phyloP scores from a whole-genome alignment of 2,888 invertebrate species.

The Gerosis bhagava region DNA sequence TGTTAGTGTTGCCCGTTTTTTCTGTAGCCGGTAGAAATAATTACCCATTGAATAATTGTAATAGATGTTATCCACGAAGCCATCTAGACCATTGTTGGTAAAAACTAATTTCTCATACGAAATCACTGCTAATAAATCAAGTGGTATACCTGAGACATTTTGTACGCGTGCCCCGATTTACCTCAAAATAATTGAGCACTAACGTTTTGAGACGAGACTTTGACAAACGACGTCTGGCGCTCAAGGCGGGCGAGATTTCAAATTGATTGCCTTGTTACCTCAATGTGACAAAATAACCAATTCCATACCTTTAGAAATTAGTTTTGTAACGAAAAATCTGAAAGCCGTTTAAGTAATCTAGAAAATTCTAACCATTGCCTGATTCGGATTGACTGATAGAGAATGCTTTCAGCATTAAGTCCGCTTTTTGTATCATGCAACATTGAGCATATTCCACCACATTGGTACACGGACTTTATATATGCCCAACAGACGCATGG shows the following conservation, averaged over 20 bases:
- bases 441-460: too few relatives aligned
- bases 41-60: too few relatives aligned
- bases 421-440: too few relatives aligned
- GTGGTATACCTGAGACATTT: conserved; percentile 19
- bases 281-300: conserved; percentile 19
- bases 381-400: too few relatives aligned
- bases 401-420: too few relatives aligned
- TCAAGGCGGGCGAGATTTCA: conserved; percentile 18
- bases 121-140: conserved; percentile 24
- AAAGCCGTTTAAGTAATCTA: too few relatives aligned
- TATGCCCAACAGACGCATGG: too few relatives aligned
- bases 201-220: conserved; percentile 23
- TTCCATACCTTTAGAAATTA: conserved; percentile 14
- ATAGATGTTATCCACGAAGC: neutral
- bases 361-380: too few relatives aligned
- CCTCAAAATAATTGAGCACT: conserved; percentile 26
- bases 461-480: too few relatives aligned
- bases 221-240: conserved; percentile 24
- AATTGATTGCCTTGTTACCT: conserved; percentile 22
- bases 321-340: neutral
- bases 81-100: conserved; percentile 1
- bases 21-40: too few relatives aligned
- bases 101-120: conserved; percentile 24
- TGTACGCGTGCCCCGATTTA: conserved; percentile 21
- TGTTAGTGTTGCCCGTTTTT: too few relatives aligned